These are phyloP conservation scores for Ibidorhyncha struthersii DNA, from an alignment of 2,113 vertebrate species.

Conservation along the genomic window DNA sequence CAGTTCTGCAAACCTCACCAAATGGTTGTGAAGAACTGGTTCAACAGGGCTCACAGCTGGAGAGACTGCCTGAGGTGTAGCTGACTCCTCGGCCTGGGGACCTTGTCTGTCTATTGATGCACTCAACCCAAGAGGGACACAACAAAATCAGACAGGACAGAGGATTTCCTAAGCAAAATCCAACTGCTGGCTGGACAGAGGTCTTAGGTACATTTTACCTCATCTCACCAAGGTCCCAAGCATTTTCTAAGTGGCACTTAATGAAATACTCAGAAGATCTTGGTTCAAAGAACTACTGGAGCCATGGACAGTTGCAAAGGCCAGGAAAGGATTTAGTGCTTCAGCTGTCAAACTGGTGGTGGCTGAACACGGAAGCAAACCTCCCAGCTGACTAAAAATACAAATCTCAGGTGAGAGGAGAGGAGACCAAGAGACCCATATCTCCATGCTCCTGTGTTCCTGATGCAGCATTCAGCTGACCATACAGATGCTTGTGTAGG, in stretches of 20 bases:
- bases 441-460: background rate
- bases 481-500: background rate
- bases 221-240: background rate
- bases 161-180: background rate
- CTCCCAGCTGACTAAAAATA: background rate
- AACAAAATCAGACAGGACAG: background rate
- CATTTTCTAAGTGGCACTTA: background rate
- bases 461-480: background rate
- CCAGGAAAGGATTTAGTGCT: background rate
- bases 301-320: background rate
- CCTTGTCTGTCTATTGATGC: background rate
- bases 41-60: background rate
- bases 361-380: background rate
- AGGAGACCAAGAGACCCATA: background rate
- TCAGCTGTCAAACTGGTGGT: background rate
- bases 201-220: background rate
- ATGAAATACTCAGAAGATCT: background rate
- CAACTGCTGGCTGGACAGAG: background rate
- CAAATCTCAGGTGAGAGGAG: background rate
- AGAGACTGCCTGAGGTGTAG: background rate
- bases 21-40: background rate
- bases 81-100: rapidly evolving
- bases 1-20: background rate
- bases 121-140: background rate
- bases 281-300: background rate